Evolutionary conservation across 2,888 invertebrate species (phyloP).

Genomic region (Scaptodrosophila latifasciaeformis): DNA sequence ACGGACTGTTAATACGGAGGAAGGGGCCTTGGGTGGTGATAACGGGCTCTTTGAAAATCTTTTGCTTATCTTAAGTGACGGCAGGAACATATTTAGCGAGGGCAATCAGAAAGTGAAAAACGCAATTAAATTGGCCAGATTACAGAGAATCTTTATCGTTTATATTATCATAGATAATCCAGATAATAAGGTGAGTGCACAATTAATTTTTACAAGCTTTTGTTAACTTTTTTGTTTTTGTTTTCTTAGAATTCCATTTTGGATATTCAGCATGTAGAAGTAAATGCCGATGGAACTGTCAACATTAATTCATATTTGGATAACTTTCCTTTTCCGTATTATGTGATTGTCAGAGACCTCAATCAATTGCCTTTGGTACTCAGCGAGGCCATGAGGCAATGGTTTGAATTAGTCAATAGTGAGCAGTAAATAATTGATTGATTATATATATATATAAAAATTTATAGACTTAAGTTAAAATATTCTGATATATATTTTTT

Average conservation of each 20-base stretch:
- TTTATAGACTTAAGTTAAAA: conserved; percentile 1
- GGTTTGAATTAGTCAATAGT: conserved; percentile 94
- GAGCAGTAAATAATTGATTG: conserved; percentile 39
- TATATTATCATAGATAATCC: conserved; percentile 98
- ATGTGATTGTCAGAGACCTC: conserved; percentile 93
- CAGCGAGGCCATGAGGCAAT: conserved; percentile 96
- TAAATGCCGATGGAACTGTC: conserved; percentile 67
- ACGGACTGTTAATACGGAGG: conserved; percentile 80
- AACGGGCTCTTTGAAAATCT: conserved; percentile 77
- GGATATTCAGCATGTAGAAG: conserved; percentile 84
- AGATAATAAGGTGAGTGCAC: conserved; percentile 82
- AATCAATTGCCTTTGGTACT: conserved; percentile 90
- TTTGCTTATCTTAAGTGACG: conserved; percentile 95
- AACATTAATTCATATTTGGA: conserved; percentile 91
- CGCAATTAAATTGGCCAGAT: conserved; percentile 87
- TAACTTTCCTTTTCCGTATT: conserved; percentile 98
- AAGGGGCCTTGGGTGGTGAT: conserved; percentile 72
- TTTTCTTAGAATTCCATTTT: conserved; percentile 88
- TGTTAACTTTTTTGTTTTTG: neutral
- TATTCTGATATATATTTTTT: conserved; percentile 7
- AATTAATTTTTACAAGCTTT: neutral
- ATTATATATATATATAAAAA: conserved; percentile 18
- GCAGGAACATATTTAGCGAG: conserved; percentile 92
- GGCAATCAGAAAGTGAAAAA: conserved; percentile 85
- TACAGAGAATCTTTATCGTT: conserved; percentile 91